Percentiles rank a stretch among this genome's conserved stretches.
These are phyloP conservation scores for Megastigmus dorsalis DNA, from an alignment of 2,888 invertebrate genomes.

Conservation along the genomic window DNA sequence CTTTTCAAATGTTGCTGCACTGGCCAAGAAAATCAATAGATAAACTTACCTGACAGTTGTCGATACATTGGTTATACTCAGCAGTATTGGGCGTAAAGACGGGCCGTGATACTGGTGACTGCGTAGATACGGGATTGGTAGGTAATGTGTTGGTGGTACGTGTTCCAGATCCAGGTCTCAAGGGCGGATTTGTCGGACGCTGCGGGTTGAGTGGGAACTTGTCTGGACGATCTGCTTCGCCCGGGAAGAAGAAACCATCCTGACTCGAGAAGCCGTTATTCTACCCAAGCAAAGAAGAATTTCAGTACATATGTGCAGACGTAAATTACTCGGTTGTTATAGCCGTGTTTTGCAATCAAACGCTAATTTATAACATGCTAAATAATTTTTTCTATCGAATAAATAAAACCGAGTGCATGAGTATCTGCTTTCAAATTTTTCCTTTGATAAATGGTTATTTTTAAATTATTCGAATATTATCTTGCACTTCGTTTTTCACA, in stretches of 20 bases:
- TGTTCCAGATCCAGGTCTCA: not conserved
- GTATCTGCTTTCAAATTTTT: too few species aligned
- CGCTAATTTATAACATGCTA: too few species aligned
- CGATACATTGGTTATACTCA: slow-evolving; percentile 23
- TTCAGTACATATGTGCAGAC: too few species aligned
- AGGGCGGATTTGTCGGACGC: not conserved
- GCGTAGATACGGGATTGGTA: not conserved
- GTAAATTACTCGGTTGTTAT: too few species aligned
- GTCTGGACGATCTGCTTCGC: slow-evolving; percentile 26
- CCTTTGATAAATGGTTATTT: too few species aligned
- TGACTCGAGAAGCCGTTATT: not conserved
- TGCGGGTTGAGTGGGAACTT: not conserved
- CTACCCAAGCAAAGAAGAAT: too few species aligned
- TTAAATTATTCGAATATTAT: too few species aligned
- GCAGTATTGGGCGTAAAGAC: not conserved
- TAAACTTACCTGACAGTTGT: slow-evolving; percentile 31
- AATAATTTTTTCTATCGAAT: not conserved
- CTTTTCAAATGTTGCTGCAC: too few species aligned
- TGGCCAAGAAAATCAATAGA: too few species aligned
- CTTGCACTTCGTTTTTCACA: too few species aligned
- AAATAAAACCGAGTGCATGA: not conserved
- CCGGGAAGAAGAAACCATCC: slow-evolving; percentile 45
- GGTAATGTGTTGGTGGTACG: not conserved
- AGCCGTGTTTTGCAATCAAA: too few species aligned
- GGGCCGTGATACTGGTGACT: too few species aligned